phyloP scores from a whole-genome alignment of 2,113 vertebrate genomes.

The Galbula dea region DNA sequence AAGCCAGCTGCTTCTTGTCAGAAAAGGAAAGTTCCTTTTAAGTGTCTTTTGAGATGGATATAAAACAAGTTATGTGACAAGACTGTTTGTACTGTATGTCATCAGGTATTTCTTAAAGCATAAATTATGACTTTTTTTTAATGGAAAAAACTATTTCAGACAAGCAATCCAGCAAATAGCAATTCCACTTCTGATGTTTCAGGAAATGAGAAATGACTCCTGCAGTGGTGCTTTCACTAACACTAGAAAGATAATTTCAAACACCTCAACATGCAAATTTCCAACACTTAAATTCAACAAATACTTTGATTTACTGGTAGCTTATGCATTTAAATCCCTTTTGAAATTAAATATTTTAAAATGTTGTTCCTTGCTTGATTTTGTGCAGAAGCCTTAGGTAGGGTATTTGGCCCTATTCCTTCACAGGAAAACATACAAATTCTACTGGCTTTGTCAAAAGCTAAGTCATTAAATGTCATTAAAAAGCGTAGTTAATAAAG shows the following conservation, averaged over 20 bases:
- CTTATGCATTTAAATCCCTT: neutral
- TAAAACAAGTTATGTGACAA: constrained; percentile 51
- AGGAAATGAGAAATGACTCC: constrained; percentile 44
- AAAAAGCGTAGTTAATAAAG: neutral
- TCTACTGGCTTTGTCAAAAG: neutral
- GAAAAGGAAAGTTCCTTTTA: constrained; percentile 34
- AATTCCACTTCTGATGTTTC: constrained; percentile 23
- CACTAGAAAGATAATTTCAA: constrained; percentile 30
- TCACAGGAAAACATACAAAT: neutral
- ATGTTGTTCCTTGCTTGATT: neutral
- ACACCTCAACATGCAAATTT: constrained; percentile 36
- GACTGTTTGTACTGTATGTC: constrained; percentile 40
- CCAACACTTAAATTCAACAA: constrained; percentile 19
- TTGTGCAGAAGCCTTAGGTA: neutral
- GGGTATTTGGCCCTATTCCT: neutral
- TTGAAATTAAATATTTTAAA: constrained; percentile 35
- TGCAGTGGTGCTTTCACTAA: constrained; percentile 13
- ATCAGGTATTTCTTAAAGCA: constrained; percentile 52
- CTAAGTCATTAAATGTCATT: neutral
- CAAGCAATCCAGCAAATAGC: constrained; percentile 28
- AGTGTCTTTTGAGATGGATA: constrained; percentile 48
- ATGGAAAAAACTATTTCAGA: constrained; percentile 20
- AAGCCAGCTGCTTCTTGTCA: constrained; percentile 59
- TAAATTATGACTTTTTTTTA: constrained; percentile 30
- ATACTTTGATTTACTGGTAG: neutral